These are phyloP conservation scores for Drosophila tsacasi DNA, from an alignment of 1,140 invertebrate species.

Conservation along the genomic window DNA sequence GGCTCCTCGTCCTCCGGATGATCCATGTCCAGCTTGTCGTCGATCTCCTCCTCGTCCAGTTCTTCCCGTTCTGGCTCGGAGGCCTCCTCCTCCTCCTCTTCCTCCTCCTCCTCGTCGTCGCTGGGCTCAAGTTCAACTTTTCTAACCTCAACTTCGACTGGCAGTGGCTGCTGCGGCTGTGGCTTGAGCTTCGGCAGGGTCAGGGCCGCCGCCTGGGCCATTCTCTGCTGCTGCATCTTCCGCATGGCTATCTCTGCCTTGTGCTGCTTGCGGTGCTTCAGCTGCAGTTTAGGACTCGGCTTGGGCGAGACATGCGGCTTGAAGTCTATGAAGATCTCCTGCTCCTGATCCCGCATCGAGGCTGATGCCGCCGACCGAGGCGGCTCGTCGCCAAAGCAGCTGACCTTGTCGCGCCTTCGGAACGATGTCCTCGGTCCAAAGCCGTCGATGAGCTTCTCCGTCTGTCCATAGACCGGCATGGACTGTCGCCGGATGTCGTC, in stretches of 20 bases:
- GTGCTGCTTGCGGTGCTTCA: conserved; percentile 84
- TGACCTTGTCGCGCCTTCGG: conserved; percentile 70
- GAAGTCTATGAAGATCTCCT: conserved; percentile 94
- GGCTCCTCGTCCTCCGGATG: conserved; percentile 71
- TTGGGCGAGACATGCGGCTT: conserved; percentile 90
- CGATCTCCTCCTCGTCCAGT: conserved; percentile 34
- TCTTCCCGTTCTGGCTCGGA: conserved; percentile 37
- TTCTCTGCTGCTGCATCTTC: conserved; percentile 70
- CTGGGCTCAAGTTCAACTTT: conserved; percentile 63
- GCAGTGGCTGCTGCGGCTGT: conserved; percentile 31
- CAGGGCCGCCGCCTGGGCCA: conserved; percentile 65
- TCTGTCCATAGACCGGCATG: conserved; percentile 79
- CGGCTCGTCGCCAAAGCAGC: conserved; percentile 62
- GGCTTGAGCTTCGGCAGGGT: conserved; percentile 62
- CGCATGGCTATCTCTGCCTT: conserved; percentile 74
- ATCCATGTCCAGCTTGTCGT: conserved; percentile 41
- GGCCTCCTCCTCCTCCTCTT: conserved; percentile 44
- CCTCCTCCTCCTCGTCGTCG: conserved; percentile 62
- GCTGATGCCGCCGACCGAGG: not conserved
- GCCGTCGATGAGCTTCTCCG: conserved; percentile 77
- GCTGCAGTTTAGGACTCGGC: conserved; percentile 86
- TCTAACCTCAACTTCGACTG: conserved; percentile 66
- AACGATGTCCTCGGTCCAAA: conserved; percentile 75
- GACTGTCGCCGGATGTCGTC: conserved; percentile 76
- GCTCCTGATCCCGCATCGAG: conserved; percentile 86